Percentiles rank a stretch among this genome's conserved stretches.
phyloP scores from a whole-genome alignment of 2,113 vertebrate species.

The Labeo rohita region DNA sequence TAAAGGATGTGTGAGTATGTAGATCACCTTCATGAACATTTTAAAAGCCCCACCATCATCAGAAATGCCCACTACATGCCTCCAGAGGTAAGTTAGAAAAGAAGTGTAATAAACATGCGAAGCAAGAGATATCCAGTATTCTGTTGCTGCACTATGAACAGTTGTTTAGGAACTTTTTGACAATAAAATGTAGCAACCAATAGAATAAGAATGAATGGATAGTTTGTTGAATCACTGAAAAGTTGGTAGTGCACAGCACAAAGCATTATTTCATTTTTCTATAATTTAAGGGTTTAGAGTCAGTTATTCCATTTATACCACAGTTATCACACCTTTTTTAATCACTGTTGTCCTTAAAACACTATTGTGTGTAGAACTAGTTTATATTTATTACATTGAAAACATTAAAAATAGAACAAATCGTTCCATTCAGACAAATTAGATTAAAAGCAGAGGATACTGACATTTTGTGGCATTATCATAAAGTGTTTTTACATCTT shows the following conservation, averaged over 20 bases:
- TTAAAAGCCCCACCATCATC: conserved; percentile 80
- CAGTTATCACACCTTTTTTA: neutral
- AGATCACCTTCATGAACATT: conserved; percentile 87
- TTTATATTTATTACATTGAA: neutral
- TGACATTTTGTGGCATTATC: no score
- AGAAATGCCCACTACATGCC: conserved; percentile 79
- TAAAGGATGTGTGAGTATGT: conserved; percentile 89
- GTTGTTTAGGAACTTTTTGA: neutral
- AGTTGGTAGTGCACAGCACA: no score
- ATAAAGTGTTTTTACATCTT: neutral
- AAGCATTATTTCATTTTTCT: neutral
- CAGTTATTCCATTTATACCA: neutral
- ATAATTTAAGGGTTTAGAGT: neutral
- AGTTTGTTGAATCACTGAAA: neutral
- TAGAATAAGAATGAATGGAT: no score
- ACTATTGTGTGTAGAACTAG: neutral
- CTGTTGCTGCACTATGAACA: neutral
- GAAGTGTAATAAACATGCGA: neutral
- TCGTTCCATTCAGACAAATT: neutral
- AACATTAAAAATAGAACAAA: neutral
- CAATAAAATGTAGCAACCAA: no score
- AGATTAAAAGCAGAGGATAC: neutral
- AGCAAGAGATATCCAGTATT: neutral
- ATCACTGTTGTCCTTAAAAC: neutral
- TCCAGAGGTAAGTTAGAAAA: conserved; percentile 71